These are phyloP conservation scores for Hemibagrus guttatus DNA, from an alignment of 2,797 vertebrate species.

Conservation along the genomic window DNA sequence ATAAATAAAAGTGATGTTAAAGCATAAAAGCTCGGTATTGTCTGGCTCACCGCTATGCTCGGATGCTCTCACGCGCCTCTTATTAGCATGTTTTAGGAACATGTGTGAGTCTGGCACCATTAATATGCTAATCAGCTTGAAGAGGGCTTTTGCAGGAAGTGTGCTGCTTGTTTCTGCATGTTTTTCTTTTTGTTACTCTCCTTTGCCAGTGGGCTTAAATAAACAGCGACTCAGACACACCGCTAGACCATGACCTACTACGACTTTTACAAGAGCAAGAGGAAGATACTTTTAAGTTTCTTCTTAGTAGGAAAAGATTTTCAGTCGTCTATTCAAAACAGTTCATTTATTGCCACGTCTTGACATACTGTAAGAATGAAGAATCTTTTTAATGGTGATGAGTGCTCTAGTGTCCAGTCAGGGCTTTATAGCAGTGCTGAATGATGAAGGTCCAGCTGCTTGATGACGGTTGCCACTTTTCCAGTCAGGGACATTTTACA, in stretches of 20 bases:
- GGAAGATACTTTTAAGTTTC: not conserved
- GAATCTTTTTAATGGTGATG: not conserved
- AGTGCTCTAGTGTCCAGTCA: not conserved
- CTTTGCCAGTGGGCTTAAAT: slow-evolving; percentile 32
- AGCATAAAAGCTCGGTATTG: slow-evolving; percentile 40
- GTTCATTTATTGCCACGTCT: not conserved
- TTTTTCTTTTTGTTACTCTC: slow-evolving; percentile 38
- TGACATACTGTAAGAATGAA: not conserved
- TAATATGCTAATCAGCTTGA: slow-evolving; percentile 58
- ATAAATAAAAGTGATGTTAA: slow-evolving; percentile 40
- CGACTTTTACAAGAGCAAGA: not conserved
- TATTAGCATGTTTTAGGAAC: slow-evolving; percentile 53
- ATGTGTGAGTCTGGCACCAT: slow-evolving; percentile 47
- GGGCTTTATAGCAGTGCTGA: not conserved
- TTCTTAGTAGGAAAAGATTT: slow-evolving; percentile 2
- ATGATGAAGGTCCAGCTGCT: slow-evolving; percentile 19
- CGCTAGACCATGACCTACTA: not conserved
- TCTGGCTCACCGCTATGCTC: slow-evolving; percentile 44
- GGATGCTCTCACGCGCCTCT: slow-evolving; percentile 38
- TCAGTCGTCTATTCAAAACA: not conserved
- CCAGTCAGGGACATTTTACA: slow-evolving; percentile 30
- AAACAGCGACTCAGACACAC: slow-evolving; percentile 28
- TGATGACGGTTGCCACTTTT: slow-evolving; percentile 33
- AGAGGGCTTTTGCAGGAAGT: slow-evolving; percentile 38
- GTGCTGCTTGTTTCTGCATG: slow-evolving; percentile 45